Base-by-base conservation (phyloP, 64 coral and sea anemone genomes). In the Pocillopora verrucosa region DNA sequence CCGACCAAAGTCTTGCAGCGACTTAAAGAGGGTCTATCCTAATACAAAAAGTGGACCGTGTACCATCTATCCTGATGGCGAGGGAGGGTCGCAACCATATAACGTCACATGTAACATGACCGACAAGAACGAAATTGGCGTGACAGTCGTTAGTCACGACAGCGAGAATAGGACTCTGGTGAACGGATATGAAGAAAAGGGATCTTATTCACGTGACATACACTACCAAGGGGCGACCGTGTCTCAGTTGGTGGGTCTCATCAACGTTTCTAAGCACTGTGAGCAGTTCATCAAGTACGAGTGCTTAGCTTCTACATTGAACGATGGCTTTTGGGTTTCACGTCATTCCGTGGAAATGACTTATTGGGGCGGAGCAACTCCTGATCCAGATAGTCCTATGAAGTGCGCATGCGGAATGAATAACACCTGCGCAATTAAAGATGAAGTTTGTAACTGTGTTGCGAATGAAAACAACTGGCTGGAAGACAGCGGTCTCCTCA, bases 261-360 rank as follows among this genome's bases (percentile, higher is more conserved):
- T 58, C 13, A 58, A 17, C 9, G 79, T 82, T 24, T 82, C 79
- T 20, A 2, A 13, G n/a, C 41, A 56, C 64, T 86, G 83, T n/a
- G 65, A 73, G n/a, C 83, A 86, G 83, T 86, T 86, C 63, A 86
- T 86, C 14, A 86, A 73, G 16, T 86, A 86, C 30, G 83, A 86
- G 16, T 86, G 83, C 63, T 24, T 24, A 37, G 15, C 26, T 34
- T 86, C 83, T 9, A 26, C 22, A 26, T 35, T 86, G n/a, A 26
- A 45, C 5, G 56, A 26, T 56, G 64, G 58, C 65, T 56, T 41
- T 41, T 74, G 84, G 73, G 25, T 87, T 4, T 30, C 68, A 73
- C 61, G 67, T 70, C 19, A 70, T 70, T 70, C n/a, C n/a, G 73
- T 15, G 56, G n/a, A 70, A 5, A 70, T 70, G 67, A 70, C 67